phyloP scores from a whole-genome alignment of 2,113 vertebrate species.

The Tragelaphus strepsiceros region DNA sequence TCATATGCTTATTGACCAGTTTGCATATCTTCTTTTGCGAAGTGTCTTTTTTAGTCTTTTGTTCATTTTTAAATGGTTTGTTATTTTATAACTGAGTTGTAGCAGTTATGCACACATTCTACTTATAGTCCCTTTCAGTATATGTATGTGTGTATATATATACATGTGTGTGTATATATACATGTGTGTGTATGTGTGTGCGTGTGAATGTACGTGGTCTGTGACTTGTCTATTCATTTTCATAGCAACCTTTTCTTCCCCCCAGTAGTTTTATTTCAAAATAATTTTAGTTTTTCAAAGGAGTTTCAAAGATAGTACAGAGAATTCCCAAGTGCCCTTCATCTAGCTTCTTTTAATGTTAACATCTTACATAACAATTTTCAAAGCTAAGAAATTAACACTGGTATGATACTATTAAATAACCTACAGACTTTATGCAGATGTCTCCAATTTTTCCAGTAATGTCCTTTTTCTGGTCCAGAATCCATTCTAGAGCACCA shows the following conservation, averaged over 20 bases:
- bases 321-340: neutral
- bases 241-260: neutral
- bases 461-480: neutral
- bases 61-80: constrained; percentile 18
- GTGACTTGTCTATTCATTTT: constrained; percentile 10
- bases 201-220: neutral
- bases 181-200: neutral
- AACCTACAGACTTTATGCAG: neutral
- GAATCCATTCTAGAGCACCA: neutral
- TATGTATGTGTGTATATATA: neutral
- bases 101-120: neutral
- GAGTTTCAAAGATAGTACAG: neutral
- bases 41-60: constrained; percentile 5
- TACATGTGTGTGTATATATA: neutral
- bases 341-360: neutral
- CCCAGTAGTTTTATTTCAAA: neutral
- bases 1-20: neutral
- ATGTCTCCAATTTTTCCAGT: neutral
- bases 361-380: neutral
- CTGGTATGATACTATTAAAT: neutral
- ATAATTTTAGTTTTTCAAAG: constrained; percentile 40
- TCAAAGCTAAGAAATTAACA: neutral
- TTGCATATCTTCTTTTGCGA: constrained; percentile 4
- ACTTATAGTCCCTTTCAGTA: neutral
- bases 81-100: neutral